phyloP scores from a whole-genome alignment of 2,113 vertebrate species.

The Pungitius pungitius region DNA sequence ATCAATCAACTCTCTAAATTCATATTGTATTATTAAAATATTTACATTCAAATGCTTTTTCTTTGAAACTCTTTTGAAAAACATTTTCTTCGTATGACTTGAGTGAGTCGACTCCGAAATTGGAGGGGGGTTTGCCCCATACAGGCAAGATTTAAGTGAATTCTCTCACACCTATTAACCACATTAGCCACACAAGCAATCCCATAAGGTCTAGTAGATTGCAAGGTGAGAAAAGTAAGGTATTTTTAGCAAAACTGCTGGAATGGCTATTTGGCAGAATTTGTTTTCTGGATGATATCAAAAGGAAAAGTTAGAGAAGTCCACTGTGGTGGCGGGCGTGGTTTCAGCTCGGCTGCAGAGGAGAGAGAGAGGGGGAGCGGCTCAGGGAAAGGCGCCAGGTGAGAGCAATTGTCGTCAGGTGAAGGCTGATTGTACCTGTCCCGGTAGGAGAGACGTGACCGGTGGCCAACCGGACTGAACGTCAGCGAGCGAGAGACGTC shows the following conservation, averaged over 20 bases:
- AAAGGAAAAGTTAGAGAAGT: neutral
- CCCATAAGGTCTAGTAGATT: neutral
- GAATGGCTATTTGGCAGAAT: neutral
- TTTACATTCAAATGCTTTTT: neutral
- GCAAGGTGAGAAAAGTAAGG: neutral
- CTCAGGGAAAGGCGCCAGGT: too few relatives aligned
- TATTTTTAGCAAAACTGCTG: constrained; percentile 27
- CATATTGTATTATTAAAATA: neutral
- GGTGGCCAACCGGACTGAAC: too few relatives aligned
- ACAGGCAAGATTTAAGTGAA: neutral
- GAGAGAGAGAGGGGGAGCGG: too few relatives aligned
- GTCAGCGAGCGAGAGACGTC: too few relatives aligned
- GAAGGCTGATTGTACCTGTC: too few relatives aligned
- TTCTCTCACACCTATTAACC: neutral
- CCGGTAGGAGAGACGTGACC: too few relatives aligned
- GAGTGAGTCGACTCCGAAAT: neutral
- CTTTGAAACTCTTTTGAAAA: neutral
- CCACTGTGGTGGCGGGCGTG: too few relatives aligned
- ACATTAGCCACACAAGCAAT: neutral
- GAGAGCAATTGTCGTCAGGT: too few relatives aligned
- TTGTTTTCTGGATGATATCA: neutral
- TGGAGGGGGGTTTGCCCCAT: neutral
- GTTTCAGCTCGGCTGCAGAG: too few relatives aligned
- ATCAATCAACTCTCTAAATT: neutral
- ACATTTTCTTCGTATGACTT: neutral